Conservation (phyloP, 35 echinoderm and acorn worm species). For the Ptychodera flava region DNA sequence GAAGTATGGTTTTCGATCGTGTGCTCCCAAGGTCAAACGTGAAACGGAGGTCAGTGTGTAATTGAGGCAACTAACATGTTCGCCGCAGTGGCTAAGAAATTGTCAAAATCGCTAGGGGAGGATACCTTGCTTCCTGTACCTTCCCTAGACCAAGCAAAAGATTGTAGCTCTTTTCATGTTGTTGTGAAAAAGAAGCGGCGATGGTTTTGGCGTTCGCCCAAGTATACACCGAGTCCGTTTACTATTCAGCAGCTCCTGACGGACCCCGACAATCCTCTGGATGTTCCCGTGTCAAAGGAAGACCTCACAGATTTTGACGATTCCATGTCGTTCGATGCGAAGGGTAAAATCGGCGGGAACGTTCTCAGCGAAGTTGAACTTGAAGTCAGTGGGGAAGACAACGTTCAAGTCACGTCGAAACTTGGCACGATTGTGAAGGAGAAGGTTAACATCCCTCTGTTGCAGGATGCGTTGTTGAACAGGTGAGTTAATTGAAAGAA, state of each 20-base stretch:
- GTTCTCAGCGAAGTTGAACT: not conserved
- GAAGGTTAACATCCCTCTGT: not conserved
- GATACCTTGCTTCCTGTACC: not conserved
- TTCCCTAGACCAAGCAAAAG: not conserved
- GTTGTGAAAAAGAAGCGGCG: not conserved
- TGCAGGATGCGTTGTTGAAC: not conserved
- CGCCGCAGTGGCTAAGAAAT: not conserved
- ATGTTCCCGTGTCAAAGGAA: not conserved
- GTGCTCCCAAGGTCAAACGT: too few species aligned
- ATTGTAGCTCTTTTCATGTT: not conserved
- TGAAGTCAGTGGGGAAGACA: not conserved
- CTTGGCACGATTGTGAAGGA: not conserved
- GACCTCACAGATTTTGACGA: not conserved
- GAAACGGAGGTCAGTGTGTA: too few species aligned
- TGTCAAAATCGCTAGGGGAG: not conserved
- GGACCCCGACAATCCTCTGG: not conserved
- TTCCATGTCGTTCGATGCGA: not conserved
- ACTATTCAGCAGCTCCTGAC: not conserved
- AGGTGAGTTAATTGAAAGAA: not conserved
- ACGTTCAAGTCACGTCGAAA: not conserved
- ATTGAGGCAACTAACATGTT: too few species aligned
- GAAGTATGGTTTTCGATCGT: too few species aligned
- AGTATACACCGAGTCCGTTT: not conserved
- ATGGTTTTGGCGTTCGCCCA: not conserved
- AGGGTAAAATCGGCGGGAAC: not conserved